Conservation (phyloP, 1,140 invertebrate species). For the Heliconius eleuchia region DNA sequence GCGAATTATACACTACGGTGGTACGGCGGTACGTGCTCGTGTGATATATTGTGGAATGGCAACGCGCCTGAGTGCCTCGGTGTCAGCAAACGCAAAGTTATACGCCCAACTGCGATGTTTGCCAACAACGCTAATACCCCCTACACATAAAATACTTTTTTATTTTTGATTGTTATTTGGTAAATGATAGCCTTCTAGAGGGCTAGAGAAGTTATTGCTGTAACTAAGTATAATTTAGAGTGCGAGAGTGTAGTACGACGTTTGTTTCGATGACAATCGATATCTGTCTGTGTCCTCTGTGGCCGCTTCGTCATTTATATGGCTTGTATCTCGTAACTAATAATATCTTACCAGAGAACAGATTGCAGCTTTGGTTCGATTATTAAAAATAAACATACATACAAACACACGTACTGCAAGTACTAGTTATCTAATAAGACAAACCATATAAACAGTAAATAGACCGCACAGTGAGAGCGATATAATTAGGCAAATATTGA, state of each 20-base stretch:
- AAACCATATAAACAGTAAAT: background rate
- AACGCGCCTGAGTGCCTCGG: conserved; percentile 49
- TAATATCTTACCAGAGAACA: conserved; percentile 27
- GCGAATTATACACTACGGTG: conserved; percentile 74
- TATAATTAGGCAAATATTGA: conserved; percentile 12
- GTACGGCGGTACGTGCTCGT: conserved; percentile 58
- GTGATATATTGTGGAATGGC: conserved; percentile 77
- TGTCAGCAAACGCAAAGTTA: conserved; percentile 77
- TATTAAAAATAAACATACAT: background rate
- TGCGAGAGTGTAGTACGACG: conserved; percentile 50
- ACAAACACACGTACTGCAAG: background rate
- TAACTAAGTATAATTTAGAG: conserved; percentile 59
- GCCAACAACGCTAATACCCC: conserved; percentile 62
- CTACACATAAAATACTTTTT: conserved; percentile 53
- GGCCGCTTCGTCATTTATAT: conserved; percentile 66
- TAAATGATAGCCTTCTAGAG: conserved; percentile 70
- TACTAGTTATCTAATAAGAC: conserved; percentile 2
- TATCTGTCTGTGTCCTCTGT: conserved; percentile 64
- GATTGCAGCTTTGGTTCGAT: conserved; percentile 24
- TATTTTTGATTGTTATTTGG: conserved; percentile 75
- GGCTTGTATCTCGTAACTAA: conserved; percentile 41
- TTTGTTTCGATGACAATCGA: conserved; percentile 70
- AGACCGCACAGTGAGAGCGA: conserved; percentile 16
- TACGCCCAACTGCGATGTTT: conserved; percentile 64
- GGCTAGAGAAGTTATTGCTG: conserved; percentile 63